Evolutionary conservation across 2,797 vertebrate species (phyloP).

Genomic region (Gadopsis marmoratus): DNA sequence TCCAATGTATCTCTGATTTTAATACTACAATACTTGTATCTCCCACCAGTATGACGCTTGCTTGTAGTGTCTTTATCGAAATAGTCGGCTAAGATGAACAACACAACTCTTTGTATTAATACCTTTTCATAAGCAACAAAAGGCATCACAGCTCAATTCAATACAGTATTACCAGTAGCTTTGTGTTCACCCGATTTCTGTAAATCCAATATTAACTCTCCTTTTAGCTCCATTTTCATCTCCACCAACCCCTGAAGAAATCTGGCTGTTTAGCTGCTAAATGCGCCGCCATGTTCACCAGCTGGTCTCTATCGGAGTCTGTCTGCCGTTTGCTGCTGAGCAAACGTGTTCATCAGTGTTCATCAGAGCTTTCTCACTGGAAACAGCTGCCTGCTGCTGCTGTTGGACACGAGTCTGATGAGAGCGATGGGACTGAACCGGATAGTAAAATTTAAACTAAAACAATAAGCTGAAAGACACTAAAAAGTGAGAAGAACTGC

Average conservation of each 20-base stretch:
- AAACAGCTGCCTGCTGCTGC: too few species aligned
- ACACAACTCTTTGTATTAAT: neutral
- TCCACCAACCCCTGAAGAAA: too few species aligned
- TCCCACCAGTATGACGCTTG: neutral
- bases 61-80: neutral
- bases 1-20: neutral
- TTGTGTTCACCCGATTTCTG: neutral
- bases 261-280: too few species aligned
- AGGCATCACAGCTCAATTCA: neutral
- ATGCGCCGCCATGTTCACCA: neutral
- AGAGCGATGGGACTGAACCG: too few species aligned
- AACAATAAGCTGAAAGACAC: neutral
- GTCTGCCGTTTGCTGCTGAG: too few species aligned
- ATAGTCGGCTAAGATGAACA: neutral
- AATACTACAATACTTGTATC: neutral
- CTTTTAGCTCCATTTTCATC: neutral
- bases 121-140: neutral
- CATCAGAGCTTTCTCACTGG: too few species aligned
- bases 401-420: too few species aligned
- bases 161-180: neutral
- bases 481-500: too few species aligned
- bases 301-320: too few species aligned
- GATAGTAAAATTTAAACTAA: neutral
- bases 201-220: neutral
- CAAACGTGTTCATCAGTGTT: too few species aligned